Evolutionary conservation across 2,797 vertebrate species (phyloP), one percentile per base, ranked within the genome.

Genomic region (Saxicola maurus): DNA sequence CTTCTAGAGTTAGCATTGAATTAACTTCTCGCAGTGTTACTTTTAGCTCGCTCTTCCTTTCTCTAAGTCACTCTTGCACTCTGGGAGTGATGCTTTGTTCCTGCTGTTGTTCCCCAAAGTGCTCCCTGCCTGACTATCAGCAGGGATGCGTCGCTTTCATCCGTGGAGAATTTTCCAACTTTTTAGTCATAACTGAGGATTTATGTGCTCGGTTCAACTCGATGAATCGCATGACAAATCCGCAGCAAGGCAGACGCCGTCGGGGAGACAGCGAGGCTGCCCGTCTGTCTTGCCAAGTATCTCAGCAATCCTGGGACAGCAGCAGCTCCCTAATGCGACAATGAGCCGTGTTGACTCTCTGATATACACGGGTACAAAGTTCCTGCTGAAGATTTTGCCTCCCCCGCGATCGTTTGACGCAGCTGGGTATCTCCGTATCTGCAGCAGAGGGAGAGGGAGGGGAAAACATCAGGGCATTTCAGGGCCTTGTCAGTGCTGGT

Each of bases 101-200:
- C 69, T 51, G 51, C 46, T 72, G 17, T 31, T 8, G 7, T 3
- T 87, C 66, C 69, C 71, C 69, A 24, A 86, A 87, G 76, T 6
- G 13, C 60, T 83, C 49, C 21, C 52, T 46, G 73, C 48, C 45
- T 61, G 37, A 9, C 76, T 66, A 13, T 43, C 66, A 51, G 67
- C 53, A 43, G 0, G 1, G 64, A 64, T 24, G 4, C 3, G 6
- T 9, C 37, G 74, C 64, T 82, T 86, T 89, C 38, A 56, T 90
- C 85, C 6, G 53, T 27, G 64, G 69, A 91, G 80, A 60, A 69
- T 93, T 57, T 89, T 86, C 74, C 37, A 87, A 92, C 71, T 91
- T 94, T 91, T 89, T 51, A 92, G 93, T 73, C 92, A 81, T 92
- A 87, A 89, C 80, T 73, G 85, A 64, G 53, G 90, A 96, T 96